Base-by-base conservation (phyloP, 2,113 vertebrate genomes). In the Lucifuga dentata region DNA sequence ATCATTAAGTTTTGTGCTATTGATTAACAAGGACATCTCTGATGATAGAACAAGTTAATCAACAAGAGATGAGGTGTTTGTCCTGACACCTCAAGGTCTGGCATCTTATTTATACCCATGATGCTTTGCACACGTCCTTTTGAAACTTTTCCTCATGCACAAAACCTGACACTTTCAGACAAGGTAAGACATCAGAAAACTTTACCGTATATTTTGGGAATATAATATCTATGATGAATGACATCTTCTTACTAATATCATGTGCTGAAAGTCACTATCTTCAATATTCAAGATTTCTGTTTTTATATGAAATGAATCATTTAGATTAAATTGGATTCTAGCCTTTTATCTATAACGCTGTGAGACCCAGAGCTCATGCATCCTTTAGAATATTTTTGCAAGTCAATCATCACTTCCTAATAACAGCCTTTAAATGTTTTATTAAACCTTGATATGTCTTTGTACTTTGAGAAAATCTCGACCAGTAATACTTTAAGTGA, bases 41-140 rank as follows among this genome's bases (percentile, higher is more conserved):
- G 58, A 24, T 77, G 74, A 58, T 43, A 56, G 32, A 20, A 39
- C 76, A 10, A 50, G 89, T 91, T 91, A 86, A 90, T 89, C 43
- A 45, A 57, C 74, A 43, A 62, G 64, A 73, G 66, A 68, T 51
- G 45, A 49, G 43, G 44, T 66, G 48, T 61, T 69, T 36, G 38
- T 29, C 51, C 45, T 36, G 24, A 81, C 68, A 76, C 76, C 67
- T 73, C 12, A 64, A 56, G 45, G 74, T 50, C 15, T 24, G 8
- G 36, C 13, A 17, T 45, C 26, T 38, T 81, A 76, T 86, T 71
- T 72, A 81, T 29, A 29, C 26, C 26, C 26, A 86, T 77, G 74
- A 63, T 74, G 70, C 21, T 57, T 46, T 24, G 26, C 26, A 29
- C 41, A 40, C 46, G 8, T 45, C 8, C 58, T 46, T 20, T 35